Conservation (phyloP, 2,113 vertebrate genomes). For the Lophius piscatorius region DNA sequence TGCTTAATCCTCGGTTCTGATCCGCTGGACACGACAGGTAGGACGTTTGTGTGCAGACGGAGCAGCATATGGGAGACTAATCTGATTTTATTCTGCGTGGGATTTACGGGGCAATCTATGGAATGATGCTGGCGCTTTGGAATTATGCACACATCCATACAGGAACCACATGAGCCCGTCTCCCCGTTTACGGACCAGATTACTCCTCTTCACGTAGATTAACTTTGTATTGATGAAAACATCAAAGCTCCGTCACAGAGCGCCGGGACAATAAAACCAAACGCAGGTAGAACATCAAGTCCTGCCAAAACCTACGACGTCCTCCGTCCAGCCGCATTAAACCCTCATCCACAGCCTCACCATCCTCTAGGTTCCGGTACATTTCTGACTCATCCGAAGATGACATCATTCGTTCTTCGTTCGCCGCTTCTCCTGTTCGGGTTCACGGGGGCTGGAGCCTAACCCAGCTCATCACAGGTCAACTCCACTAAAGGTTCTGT, state of each 20-base stretch:
- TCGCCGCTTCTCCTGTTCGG: too few species aligned
- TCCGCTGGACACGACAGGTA: conserved; percentile 22
- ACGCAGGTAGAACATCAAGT: conserved; percentile 28
- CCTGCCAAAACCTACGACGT: too few species aligned
- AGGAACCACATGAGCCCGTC: conserved; percentile 10
- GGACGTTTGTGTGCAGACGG: conserved; percentile 7
- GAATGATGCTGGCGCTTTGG: conserved; percentile 26
- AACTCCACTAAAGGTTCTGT: too few species aligned
- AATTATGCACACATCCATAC: conserved; percentile 8
- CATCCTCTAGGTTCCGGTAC: too few species aligned
- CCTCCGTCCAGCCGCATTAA: too few species aligned
- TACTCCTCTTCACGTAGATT: conserved; percentile 65
- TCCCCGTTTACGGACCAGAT: conserved; percentile 48
- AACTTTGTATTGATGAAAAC: conserved; percentile 59
- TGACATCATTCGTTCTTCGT: too few species aligned
- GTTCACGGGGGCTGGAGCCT: too few species aligned
- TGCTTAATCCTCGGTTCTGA: conserved; percentile 26
- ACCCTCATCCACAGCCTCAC: too few species aligned
- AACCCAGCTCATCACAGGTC: too few species aligned
- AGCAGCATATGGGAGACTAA: conserved; percentile 58
- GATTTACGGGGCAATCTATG: conserved; percentile 50
- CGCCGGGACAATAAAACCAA: conserved; percentile 3
- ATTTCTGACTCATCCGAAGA: too few species aligned
- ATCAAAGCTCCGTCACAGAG: conserved; percentile 7
- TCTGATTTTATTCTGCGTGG: conserved; percentile 42